These are phyloP conservation scores for Altica lythri DNA, from an alignment of 2,888 invertebrate species.

Conservation along the genomic window DNA sequence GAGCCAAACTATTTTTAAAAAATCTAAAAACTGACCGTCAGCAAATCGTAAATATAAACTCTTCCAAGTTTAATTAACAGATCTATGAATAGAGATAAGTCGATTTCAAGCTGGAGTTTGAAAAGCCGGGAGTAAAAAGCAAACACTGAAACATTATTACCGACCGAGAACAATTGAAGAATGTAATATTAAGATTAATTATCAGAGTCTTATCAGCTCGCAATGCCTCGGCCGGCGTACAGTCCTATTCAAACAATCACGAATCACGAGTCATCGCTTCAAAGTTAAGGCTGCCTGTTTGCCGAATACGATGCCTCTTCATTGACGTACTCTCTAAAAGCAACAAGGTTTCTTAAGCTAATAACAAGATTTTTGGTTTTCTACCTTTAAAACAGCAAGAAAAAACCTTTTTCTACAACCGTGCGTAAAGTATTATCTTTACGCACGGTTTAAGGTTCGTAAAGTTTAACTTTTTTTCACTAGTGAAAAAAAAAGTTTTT, in stretches of 20 bases:
- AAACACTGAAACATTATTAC: constrained; percentile 36
- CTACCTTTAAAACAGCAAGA: no score
- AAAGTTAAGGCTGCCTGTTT: constrained; percentile 38
- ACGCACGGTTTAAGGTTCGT: no score
- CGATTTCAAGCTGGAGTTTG: neutral
- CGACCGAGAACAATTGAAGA: constrained; percentile 50
- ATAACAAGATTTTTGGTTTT: no score
- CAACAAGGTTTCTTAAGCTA: no score
- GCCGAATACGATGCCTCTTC: constrained; percentile 25
- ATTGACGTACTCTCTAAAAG: no score
- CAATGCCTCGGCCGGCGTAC: constrained; percentile 26
- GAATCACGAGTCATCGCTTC: constrained; percentile 49
- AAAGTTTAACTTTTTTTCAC: no score
- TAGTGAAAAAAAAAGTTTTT: no score
- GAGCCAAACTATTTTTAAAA: no score
- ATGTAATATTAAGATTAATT: constrained; percentile 58
- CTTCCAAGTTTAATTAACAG: constrained; percentile 29
- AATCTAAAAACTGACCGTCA: constrained; percentile 3
- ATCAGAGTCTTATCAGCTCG: constrained; percentile 50
- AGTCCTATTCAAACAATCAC: constrained; percentile 56
- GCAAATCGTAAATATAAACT: constrained; percentile 17
- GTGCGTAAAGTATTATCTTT: no score
- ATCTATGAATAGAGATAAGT: constrained; percentile 26
- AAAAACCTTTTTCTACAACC: no score
- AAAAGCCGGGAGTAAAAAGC: constrained; percentile 29